Percentiles rank a stretch among this genome's conserved stretches.
These are phyloP conservation scores for Periophthalmodon schlosseri DNA, from an alignment of 2,113 vertebrate species.

Conservation along the genomic window DNA sequence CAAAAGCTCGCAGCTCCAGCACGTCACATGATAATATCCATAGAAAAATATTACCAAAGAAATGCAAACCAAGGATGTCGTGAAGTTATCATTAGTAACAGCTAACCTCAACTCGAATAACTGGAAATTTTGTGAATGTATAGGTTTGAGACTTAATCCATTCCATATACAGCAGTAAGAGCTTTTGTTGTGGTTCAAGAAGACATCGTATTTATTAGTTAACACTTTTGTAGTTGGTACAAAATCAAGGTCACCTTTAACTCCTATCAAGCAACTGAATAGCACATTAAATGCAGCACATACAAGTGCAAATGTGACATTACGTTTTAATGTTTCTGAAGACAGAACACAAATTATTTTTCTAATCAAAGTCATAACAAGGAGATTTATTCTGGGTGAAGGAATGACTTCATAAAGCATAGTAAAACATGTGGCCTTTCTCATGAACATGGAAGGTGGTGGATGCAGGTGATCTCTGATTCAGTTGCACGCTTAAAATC, in stretches of 20 bases:
- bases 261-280: not conserved
- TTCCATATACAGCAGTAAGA: too few species aligned
- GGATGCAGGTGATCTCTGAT: constrained; percentile 61
- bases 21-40: not conserved
- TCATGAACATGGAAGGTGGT: constrained; percentile 14
- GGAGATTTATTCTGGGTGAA: not conserved
- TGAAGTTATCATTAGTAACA: not conserved
- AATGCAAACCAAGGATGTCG: not conserved
- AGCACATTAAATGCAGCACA: not conserved
- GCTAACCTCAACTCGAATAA: not conserved
- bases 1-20: constrained; percentile 24
- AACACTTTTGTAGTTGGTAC: not conserved
- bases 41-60: too few species aligned
- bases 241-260: not conserved
- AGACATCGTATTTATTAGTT: not conserved
- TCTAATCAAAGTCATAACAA: not conserved
- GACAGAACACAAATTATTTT: not conserved
- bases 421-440: constrained; percentile 28
- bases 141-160: too few species aligned
- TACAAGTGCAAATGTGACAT: not conserved
- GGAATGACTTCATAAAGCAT: constrained; percentile 24
- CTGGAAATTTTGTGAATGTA: too few species aligned
- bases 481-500: constrained; percentile 80
- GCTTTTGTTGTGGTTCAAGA: too few species aligned
- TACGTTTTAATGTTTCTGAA: not conserved